Percentiles rank a stretch among this genome's conserved stretches.
phyloP scores from a whole-genome alignment of 2,797 vertebrate species.

The Sebastes reedi region DNA sequence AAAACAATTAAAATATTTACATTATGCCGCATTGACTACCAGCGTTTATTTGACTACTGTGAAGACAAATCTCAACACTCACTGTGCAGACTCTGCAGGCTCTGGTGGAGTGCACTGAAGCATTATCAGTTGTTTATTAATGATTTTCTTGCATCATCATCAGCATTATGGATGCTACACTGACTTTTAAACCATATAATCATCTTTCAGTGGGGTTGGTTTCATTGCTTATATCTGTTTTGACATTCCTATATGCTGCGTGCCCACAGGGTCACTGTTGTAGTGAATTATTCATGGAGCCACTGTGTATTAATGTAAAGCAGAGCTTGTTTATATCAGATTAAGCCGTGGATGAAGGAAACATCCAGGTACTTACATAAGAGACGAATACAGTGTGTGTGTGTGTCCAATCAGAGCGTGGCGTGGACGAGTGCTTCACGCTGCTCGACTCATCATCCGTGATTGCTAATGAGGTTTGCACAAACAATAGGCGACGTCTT shows the following conservation, averaged over 20 bases:
- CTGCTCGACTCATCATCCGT: slow-evolving; percentile 16
- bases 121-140: neutral
- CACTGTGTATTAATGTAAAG: neutral
- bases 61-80: neutral
- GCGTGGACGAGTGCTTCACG: slow-evolving; percentile 1
- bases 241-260: neutral
- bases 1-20: neutral
- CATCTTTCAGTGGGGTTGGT: neutral
- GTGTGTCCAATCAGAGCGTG: slow-evolving; percentile 5
- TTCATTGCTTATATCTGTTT: neutral
- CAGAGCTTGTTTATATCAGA: slow-evolving; percentile 4
- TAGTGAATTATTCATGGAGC: slow-evolving; percentile 40
- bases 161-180: slow-evolving; percentile 7
- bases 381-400: neutral
- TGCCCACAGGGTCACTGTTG: neutral
- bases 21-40: neutral
- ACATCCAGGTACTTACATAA: slow-evolving; percentile 26
- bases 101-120: no score
- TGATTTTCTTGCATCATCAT: slow-evolving; percentile 18
- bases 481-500: slow-evolving; percentile 24
- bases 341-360: slow-evolving; percentile 5
- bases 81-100: neutral
- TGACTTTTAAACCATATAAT: slow-evolving; percentile 18
- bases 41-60: neutral
- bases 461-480: slow-evolving; percentile 38